Percentiles rank a stretch among this genome's conserved stretches.
Evolutionary conservation across 1,140 invertebrate genomes (phyloP).

Genomic region (Sinonovacula constricta): DNA sequence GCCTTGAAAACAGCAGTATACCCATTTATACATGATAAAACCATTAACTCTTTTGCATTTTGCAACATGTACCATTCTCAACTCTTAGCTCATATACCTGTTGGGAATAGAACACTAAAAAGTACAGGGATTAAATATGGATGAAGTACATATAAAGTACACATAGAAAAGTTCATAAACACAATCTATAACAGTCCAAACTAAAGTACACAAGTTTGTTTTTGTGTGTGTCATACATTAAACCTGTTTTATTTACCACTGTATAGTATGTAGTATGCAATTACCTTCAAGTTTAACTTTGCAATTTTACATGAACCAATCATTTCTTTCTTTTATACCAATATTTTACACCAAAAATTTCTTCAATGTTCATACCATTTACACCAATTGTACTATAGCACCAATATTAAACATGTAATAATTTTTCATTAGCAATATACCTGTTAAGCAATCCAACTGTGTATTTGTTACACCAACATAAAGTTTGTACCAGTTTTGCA

Average conservation of each 20-base stretch:
- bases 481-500: not conserved
- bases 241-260: not conserved
- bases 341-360: too few relatives aligned
- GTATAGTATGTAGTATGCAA: too few relatives aligned
- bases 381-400: too few relatives aligned
- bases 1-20: not conserved
- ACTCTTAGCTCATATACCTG: slow-evolving; percentile 9
- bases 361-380: too few relatives aligned
- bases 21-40: not conserved
- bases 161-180: not conserved
- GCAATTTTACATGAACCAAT: not conserved
- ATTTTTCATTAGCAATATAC: too few relatives aligned
- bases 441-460: not conserved
- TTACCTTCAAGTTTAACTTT: too few relatives aligned
- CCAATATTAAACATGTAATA: too few relatives aligned
- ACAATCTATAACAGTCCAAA: not conserved
- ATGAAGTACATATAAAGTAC: not conserved
- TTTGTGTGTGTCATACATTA: not conserved
- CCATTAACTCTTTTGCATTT: too few relatives aligned
- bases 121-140: slow-evolving; percentile 9
- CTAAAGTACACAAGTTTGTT: not conserved
- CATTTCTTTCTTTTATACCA: not conserved
- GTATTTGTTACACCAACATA: not conserved
- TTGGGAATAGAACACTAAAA: slow-evolving; percentile 36
- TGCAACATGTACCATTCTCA: not conserved